These are phyloP conservation scores for Agonopterix arenella DNA, from an alignment of 2,888 invertebrate genomes.

Conservation along the genomic window DNA sequence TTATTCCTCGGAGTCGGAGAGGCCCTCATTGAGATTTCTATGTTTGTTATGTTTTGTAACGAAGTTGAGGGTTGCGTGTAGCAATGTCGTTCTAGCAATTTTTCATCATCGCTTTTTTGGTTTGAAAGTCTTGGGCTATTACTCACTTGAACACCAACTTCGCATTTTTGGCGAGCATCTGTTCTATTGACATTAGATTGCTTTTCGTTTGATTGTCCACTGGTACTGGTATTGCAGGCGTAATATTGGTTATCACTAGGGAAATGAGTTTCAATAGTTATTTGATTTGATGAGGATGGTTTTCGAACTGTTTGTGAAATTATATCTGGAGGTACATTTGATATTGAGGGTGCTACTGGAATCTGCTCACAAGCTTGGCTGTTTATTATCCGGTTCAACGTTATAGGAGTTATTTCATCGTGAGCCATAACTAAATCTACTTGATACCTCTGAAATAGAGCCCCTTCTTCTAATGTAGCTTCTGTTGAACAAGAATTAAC, in stretches of 20 bases:
- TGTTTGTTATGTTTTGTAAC: conserved; percentile 69
- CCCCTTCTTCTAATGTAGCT: conserved; percentile 50
- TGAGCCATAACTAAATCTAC: conserved; percentile 81
- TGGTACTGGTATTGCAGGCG: conserved; percentile 24
- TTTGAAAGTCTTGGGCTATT: conserved; percentile 44
- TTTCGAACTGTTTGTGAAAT: conserved; percentile 67
- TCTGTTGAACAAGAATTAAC: conserved; percentile 73
- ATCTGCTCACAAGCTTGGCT: conserved; percentile 45
- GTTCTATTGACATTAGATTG: conserved; percentile 26
- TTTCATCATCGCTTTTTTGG: conserved; percentile 73
- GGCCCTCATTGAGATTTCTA: conserved; percentile 63
- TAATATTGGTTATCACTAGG: conserved; percentile 52
- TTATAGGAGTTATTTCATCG: conserved; percentile 78
- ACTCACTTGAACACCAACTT: conserved; percentile 50
- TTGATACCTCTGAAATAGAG: conserved; percentile 62
- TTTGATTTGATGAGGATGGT: conserved; percentile 55
- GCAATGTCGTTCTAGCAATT: conserved; percentile 58
- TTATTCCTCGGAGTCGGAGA: conserved; percentile 43
- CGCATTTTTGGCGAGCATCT: conserved; percentile 43
- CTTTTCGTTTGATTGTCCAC: conserved; percentile 27
- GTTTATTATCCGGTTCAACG: conserved; percentile 61
- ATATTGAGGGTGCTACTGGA: conserved; percentile 25
- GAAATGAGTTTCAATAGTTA: conserved; percentile 67
- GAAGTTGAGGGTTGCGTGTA: conserved; percentile 55
- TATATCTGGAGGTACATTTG: conserved; percentile 62